Evolutionary conservation across 2,797 vertebrate genomes (phyloP).

Genomic region (Gymnoscopelus braueri): DNA sequence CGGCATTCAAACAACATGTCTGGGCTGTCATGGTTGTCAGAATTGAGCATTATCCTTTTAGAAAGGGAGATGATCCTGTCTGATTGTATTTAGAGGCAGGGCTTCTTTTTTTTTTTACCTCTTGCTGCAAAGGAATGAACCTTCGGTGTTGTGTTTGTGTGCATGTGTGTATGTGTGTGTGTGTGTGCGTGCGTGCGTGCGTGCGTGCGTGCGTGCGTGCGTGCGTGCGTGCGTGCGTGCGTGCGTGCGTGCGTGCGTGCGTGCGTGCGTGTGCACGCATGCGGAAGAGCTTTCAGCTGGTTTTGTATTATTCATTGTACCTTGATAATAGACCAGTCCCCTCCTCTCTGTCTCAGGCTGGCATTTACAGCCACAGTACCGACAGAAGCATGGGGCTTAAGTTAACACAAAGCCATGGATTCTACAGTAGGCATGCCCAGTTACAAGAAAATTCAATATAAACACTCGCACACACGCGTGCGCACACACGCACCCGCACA

Average conservation of each 20-base stretch:
- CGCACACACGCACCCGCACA: background rate
- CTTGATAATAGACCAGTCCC: slow-evolving; percentile 51
- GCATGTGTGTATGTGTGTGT: slow-evolving; percentile 5
- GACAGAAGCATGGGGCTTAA: background rate
- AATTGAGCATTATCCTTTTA: slow-evolving; percentile 44
- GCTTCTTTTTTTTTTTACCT: background rate
- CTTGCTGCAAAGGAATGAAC: slow-evolving; percentile 32
- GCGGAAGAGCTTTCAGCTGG: slow-evolving; percentile 48
- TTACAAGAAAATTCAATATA: background rate
- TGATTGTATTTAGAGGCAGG: slow-evolving; percentile 48
- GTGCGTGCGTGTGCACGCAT: slow-evolving; percentile 2
- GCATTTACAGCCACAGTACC: background rate
- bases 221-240: slow-evolving; percentile 8
- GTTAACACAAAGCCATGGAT: too few species aligned
- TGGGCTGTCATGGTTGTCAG: slow-evolving; percentile 59
- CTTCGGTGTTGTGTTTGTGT: background rate
- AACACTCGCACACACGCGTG: background rate
- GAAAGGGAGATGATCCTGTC: slow-evolving; percentile 56
- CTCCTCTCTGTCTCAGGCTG: slow-evolving; percentile 29
- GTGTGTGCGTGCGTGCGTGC: slow-evolving; percentile 9
- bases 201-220: slow-evolving; percentile 4
- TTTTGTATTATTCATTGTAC: slow-evolving; percentile 67
- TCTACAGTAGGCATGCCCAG: background rate
- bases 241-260: slow-evolving; percentile 8
- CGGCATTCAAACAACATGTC: slow-evolving; percentile 45